Base-by-base conservation (phyloP, 2,888 invertebrate species). In the Zeuzera pyrina region DNA sequence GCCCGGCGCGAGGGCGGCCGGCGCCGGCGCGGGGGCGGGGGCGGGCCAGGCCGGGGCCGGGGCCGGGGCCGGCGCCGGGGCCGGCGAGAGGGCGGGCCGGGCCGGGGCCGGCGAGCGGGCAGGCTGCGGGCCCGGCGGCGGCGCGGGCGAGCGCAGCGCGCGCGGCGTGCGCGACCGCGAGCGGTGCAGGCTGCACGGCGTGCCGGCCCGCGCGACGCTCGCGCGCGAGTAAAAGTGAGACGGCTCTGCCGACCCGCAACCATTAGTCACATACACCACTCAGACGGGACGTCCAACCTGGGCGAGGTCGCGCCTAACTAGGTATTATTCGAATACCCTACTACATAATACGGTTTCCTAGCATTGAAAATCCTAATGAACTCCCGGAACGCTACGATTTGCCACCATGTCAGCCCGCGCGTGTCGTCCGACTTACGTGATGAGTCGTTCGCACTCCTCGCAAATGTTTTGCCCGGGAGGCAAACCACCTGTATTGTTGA, bases 381-480 rank as follows among this genome's bases (percentile, higher is more conserved):
- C 84, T 84, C 74, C 61, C 61, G 70, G 66, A 65, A 74, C 72
- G 67, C 53, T 68, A 72, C 46, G 56, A 78, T 86, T 84, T 69
- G 84, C 84, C 64, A 88, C 88, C 70, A 89, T 88, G 74, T 88
- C 85, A 59, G 88, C 86, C 77, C 86, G 86, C 76, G 49, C 86
- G 84, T 52, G 76, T 78, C 57, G 86, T 28, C 64, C 88, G 87
- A 92, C 96, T 95, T 92, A 98, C 97, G 95, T 94, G 85, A 98
- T 97, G 65, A 97, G 91, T 64, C 97, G 91, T 78, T 97, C 97
- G 87, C 98, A 98, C 68, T 96, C 96, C 52, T 93, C 93, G 87
- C 98, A 98, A 79, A 95, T 92, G 85, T 95, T 95, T 85, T 95
- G 94, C 61, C 93, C 92, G 52, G 93, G 89, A 52, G 92, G 91